These are phyloP conservation scores for Carollia perspicillata DNA, from an alignment of 2,113 vertebrate genomes.

Conservation along the genomic window DNA sequence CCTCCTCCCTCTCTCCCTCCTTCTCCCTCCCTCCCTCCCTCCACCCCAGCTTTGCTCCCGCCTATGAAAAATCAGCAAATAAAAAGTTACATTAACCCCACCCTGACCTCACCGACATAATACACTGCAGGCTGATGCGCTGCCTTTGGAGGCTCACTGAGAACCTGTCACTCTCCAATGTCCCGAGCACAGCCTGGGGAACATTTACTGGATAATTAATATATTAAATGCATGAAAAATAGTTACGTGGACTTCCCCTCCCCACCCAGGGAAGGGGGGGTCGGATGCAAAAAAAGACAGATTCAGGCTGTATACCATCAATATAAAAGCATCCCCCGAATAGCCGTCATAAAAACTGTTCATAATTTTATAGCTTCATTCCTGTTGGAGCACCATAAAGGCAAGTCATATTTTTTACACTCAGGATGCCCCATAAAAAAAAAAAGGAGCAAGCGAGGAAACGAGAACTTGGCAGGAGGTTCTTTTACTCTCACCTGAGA, in stretches of 20 bases:
- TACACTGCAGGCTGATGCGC: conserved; percentile 97
- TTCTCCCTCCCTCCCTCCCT: conserved; percentile 60
- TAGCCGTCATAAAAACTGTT: conserved; percentile 99
- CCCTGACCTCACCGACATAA: conserved; percentile 97
- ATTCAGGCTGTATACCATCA: conserved; percentile 98
- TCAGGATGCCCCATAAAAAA: conserved; percentile 88
- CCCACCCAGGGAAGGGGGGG: conserved; percentile 72
- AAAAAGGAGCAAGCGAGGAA: conserved; percentile 45
- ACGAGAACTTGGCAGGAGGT: conserved; percentile 74
- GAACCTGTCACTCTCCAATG: conserved; percentile 96
- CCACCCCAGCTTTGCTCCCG: conserved; percentile 86
- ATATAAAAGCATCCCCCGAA: conserved; percentile 99
- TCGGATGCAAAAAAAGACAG: conserved; percentile 88
- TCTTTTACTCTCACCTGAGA: conserved; percentile 83
- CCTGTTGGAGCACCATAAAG: conserved; percentile 97
- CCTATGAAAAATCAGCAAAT: conserved; percentile 99
- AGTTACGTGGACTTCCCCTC: conserved; percentile 93
- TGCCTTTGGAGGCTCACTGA: conserved; percentile 91
- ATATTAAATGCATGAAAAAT: conserved; percentile 99
- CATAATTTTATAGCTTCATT: conserved; percentile 99
- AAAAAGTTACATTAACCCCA: conserved; percentile 99
- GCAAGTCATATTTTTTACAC: conserved; percentile 97
- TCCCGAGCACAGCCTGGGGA: conserved; percentile 98
- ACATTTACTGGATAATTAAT: conserved; percentile 99
- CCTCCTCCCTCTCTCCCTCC: conserved; percentile 60